Evolutionary conservation across 2,888 invertebrate genomes (phyloP), one percentile per base, ranked within the genome.

Genomic region (Myathropa florea): DNA sequence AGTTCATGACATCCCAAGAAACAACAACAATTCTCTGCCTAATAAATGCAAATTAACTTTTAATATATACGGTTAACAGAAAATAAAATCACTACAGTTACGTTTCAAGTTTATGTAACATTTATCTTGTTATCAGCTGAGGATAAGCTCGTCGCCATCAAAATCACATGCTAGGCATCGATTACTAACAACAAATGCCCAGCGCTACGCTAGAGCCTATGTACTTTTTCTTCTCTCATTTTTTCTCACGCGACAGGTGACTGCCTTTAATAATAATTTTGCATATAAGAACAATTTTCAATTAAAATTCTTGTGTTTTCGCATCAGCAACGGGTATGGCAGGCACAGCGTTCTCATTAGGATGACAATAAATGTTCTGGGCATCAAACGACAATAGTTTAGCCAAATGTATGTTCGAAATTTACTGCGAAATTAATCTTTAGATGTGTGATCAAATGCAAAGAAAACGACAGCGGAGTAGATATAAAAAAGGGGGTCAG

Each of bases 401-500:
- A 59, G 71, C 30, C 55, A 26, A 33, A 36, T 36, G 21, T 28
- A n/a, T 46, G 76, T 28, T 61, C 23, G 30, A 67, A 33, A 28
- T 53, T 64, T 55, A 78, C 70, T 70, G 64, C 79, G 71, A 71
- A 65, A 53, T 80, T 39, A 36, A 72, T 64, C 60, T 18, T 18
- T 24, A 61, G 60, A 46, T 59, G 46, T 21, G 59, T 12, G 28
- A 63, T 23, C 33, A 60, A 33, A 53, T 46, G 23, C 33, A 33
- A 80, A 71, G 28, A 64, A 65, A 80, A 55, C 63, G 39, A 36
- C 30, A 67, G 57, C 57, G 18, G 23, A 55, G 63, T 67, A 39
- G 53, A 73, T 72, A 55, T 36, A 64, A 59, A 78, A 85, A 83
- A 71, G 77, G 61, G 83, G 83, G 86, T 86, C 86, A 86, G 86